These are phyloP conservation scores for Archilochus colubris DNA, from an alignment of 2,113 vertebrate species.

Conservation along the genomic window DNA sequence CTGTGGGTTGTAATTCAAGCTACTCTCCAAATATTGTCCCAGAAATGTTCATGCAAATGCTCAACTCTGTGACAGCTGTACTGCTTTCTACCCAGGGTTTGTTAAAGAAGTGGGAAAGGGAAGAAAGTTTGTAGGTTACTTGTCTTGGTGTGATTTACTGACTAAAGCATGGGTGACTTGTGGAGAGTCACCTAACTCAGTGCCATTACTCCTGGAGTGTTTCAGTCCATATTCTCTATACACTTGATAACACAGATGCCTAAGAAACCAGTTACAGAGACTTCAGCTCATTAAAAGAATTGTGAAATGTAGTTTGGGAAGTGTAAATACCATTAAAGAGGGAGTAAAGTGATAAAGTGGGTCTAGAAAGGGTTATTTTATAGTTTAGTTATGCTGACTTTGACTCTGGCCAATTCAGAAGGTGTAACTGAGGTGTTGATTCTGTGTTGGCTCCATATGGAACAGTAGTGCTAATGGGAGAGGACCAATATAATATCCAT, in stretches of 20 bases:
- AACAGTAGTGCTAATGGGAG: background rate
- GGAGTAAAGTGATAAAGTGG: background rate
- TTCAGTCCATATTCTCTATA: background rate
- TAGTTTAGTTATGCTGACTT: background rate
- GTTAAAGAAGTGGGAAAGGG: background rate
- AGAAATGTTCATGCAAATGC: background rate
- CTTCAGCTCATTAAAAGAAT: background rate
- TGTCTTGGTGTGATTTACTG: background rate
- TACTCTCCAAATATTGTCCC: background rate
- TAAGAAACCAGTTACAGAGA: background rate
- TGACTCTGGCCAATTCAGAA: background rate
- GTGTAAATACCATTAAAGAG: background rate
- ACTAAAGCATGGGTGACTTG: background rate
- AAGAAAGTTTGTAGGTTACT: background rate
- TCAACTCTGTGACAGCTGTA: fast-evolving
- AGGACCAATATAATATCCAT: background rate
- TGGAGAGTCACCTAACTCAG: background rate
- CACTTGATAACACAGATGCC: fast-evolving
- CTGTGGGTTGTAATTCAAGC: background rate
- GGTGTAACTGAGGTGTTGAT: background rate
- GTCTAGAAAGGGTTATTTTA: background rate
- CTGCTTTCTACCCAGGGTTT: background rate
- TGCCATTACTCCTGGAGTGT: background rate
- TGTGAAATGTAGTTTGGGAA: background rate
- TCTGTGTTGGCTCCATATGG: background rate